These are phyloP conservation scores for Apodemus speciosus DNA, from an alignment of 2,113 vertebrate species.

Conservation along the genomic window DNA sequence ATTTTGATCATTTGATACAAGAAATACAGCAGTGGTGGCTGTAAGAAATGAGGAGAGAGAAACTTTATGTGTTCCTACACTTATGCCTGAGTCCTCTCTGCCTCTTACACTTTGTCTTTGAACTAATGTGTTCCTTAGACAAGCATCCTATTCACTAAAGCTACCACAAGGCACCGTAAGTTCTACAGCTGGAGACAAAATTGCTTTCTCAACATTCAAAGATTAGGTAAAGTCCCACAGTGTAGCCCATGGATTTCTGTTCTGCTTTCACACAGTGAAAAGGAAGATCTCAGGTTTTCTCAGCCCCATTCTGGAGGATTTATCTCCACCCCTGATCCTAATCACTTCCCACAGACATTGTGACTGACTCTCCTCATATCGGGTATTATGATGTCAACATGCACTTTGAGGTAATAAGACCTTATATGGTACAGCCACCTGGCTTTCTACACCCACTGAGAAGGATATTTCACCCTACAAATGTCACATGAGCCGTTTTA, in stretches of 20 bases:
- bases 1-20: neutral
- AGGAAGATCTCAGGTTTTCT: neutral
- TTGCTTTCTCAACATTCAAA: neutral
- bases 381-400: neutral
- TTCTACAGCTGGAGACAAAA: neutral
- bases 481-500: conserved; percentile 20
- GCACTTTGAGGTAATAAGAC: neutral
- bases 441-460: neutral
- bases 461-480: neutral
- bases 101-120: neutral
- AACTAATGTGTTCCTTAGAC: neutral
- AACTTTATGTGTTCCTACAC: neutral
- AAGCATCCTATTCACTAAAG: neutral
- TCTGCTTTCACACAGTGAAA: neutral
- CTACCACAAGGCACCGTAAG: neutral
- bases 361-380: neutral
- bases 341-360: neutral
- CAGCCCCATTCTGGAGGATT: neutral
- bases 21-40: neutral
- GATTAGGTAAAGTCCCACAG: neutral
- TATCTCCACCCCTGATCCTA: neutral
- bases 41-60: neutral
- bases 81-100: neutral
- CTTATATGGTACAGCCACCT: no score
- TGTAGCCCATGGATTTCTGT: neutral